Conservation (phyloP, 2,113 vertebrate species). For the Cebidichthys violaceus region DNA sequence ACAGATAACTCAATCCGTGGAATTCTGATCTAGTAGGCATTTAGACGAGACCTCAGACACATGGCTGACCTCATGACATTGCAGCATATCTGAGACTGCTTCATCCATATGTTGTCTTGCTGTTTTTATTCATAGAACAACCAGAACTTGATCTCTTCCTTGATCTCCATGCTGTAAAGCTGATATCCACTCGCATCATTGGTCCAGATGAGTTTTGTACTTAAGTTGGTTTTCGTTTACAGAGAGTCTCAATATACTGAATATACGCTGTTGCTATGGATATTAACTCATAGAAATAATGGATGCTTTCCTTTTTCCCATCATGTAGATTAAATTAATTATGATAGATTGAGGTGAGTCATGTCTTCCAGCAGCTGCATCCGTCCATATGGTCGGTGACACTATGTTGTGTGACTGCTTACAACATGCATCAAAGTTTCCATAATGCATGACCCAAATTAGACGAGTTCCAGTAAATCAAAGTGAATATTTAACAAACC, state of each 20-base stretch:
- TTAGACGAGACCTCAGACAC: slow-evolving; percentile 45
- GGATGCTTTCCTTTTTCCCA: background rate
- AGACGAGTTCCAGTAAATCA: slow-evolving; percentile 7
- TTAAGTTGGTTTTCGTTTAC: slow-evolving; percentile 52
- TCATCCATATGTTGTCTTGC: slow-evolving; percentile 68
- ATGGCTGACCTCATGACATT: slow-evolving; percentile 36
- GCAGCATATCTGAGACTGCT: slow-evolving; percentile 42
- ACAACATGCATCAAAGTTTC: slow-evolving; percentile 18
- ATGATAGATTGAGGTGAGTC: slow-evolving; percentile 31
- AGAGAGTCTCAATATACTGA: slow-evolving; percentile 32
- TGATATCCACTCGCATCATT: slow-evolving; percentile 58
- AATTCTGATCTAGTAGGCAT: slow-evolving; percentile 19
- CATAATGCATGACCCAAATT: slow-evolving; percentile 20
- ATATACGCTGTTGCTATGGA: slow-evolving; percentile 36
- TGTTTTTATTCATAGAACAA: slow-evolving; percentile 76
- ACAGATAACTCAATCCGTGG: background rate
- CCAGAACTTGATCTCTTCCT: slow-evolving; percentile 68
- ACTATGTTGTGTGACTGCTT: slow-evolving; percentile 6
- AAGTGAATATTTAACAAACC: slow-evolving; percentile 47
- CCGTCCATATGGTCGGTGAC: slow-evolving; percentile 26
- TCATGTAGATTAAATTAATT: slow-evolving; percentile 11
- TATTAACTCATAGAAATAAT: slow-evolving; percentile 1
- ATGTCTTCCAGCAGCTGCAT: slow-evolving; percentile 48
- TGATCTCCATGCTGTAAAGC: slow-evolving; percentile 65
- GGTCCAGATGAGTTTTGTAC: slow-evolving; percentile 40